Conservation (phyloP, 2,797 vertebrate genomes). For the Gallinago stenura region DNA sequence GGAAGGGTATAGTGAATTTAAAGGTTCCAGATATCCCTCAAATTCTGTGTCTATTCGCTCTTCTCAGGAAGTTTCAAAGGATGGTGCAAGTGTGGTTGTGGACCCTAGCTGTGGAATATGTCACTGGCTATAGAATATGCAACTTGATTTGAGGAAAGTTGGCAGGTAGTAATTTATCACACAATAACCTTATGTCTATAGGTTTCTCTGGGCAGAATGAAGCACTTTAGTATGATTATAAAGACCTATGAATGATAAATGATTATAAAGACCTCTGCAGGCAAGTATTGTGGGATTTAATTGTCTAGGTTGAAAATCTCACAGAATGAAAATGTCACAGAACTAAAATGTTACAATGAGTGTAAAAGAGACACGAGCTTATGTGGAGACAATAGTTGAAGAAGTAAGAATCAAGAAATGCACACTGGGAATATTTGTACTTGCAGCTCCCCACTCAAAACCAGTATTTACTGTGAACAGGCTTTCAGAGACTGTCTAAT, state of each 20-base stretch:
- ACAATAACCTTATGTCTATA: neutral
- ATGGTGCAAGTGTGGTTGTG: neutral
- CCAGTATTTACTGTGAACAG: conserved; percentile 44
- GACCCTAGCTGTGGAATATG: neutral
- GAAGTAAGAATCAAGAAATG: conserved; percentile 21
- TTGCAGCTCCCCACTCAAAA: conserved; percentile 6
- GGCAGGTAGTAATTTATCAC: neutral
- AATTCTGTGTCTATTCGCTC: neutral
- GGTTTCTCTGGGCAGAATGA: neutral
- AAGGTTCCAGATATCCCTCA: neutral
- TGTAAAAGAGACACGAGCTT: neutral
- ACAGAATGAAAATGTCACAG: conserved; percentile 10
- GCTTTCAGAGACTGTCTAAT: conserved; percentile 37
- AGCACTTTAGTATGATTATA: neutral
- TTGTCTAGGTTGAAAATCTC: neutral
- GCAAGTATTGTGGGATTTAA: neutral
- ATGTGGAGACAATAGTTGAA: neutral
- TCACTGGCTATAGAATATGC: neutral
- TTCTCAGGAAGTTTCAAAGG: neutral
- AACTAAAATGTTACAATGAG: neutral
- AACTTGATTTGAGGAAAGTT: neutral
- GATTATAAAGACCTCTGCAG: neutral
- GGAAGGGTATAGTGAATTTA: neutral
- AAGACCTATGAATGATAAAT: neutral
- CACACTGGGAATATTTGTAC: conserved; percentile 54